Evolutionary conservation across 2,797 vertebrate genomes (phyloP), one percentile per base, ranked within the genome.

Genomic region (Simalia tracyae): DNA sequence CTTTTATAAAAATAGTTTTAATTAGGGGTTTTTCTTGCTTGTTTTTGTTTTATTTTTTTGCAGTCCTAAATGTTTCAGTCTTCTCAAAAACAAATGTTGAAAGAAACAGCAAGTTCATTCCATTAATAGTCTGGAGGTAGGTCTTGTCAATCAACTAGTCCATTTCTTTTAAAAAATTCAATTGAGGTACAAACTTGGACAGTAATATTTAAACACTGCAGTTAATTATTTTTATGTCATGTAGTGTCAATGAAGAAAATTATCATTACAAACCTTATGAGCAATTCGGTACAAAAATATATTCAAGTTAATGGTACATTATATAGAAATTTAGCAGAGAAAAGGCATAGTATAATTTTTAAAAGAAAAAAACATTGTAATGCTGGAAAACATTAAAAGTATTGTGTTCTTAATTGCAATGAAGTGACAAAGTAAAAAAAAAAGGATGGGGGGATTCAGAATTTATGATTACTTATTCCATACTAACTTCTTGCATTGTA

Each of bases 101-200:
- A 97, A 98, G 92, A 97, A 98, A 97, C 93, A 98, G 97, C 93
- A 97, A 97, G 97, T 97, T 97, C 93, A 95, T 98, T 98, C 97
- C 96, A 97, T 98, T 98, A 98, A 96, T 97, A 97, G 97, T 98
- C 98, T 98, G 98, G 99, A 99, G 99, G 99, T 99, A 99, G 99
- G 98, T 98, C 96, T 98, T 98, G 97, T 98, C 97, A 97, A 98
- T 97, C 97, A 96, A 98, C 98, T 97, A 98, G 97, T 98, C 98
- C 97, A 97, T 98, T 98, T 97, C 97, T 96, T 98, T 97, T 97
- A 97, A 97, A 92, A 97, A 92, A 90, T 97, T 97, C 97, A 97
- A 97, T 97, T 98, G 98, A 99, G 98, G 99, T 99, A 99, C 98
- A 98, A 97, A 98, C 98, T 96, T 98, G 97, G 98, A 98, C 97